These are phyloP conservation scores for Metopia argyrocephala DNA, from an alignment of 2,888 invertebrate genomes.

Conservation along the genomic window DNA sequence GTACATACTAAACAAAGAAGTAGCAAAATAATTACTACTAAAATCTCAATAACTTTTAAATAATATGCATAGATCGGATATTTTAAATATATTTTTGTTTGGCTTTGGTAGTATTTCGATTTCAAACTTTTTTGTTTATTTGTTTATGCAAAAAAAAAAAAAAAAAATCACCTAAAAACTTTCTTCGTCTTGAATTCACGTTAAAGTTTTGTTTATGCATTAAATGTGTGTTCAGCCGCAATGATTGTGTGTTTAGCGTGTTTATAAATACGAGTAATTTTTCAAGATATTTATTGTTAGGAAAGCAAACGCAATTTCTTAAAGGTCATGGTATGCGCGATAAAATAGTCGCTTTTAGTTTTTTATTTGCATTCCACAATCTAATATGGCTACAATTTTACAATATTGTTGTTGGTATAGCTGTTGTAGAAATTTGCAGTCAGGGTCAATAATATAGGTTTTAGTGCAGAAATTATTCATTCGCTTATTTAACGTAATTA, in stretches of 20 bases:
- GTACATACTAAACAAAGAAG: too few species aligned
- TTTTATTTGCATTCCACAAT: constrained; percentile 18
- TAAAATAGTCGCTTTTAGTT: constrained; percentile 24
- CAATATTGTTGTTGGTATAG: neutral
- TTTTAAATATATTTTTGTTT: constrained; percentile 19
- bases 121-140: constrained; percentile 9
- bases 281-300: neutral
- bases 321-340: constrained; percentile 55
- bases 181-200: neutral
- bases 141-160: too few species aligned
- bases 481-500: neutral
- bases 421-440: constrained; percentile 17
- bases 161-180: too few species aligned
- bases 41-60: neutral
- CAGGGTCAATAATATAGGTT: constrained; percentile 53
- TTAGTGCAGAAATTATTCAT: constrained; percentile 20
- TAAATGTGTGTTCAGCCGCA: neutral
- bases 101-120: neutral
- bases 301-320: constrained; percentile 48
- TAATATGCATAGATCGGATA: neutral
- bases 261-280: neutral
- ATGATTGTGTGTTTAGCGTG: neutral
- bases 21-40: too few species aligned
- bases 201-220: neutral
- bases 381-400: neutral